Evolutionary conservation across 2,113 vertebrate species (phyloP), one percentile per base, ranked within the genome.

Genomic region (Cathartes aura): DNA sequence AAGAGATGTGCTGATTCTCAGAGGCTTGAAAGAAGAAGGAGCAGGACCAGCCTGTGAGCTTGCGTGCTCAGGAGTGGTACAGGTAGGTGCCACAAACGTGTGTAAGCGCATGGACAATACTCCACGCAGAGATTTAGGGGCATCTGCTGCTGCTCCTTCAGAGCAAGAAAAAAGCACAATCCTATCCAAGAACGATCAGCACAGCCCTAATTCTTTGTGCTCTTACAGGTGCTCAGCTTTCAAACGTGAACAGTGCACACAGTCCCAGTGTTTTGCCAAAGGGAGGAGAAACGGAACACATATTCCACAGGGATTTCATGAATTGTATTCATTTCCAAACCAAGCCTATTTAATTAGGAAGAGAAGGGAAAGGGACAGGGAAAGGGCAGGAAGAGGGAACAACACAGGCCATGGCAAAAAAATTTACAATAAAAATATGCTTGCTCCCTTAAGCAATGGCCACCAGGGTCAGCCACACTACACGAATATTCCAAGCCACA

Each of bases 291-390:
- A 89, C 55, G 32, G 50, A 91, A 82, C 58, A 59, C 2, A 2
- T 72, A 64, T 63, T 87, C 58, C 73, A 86, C n/a, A 59, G 12
- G 27, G 27, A 89, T 58, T 82, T 92, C 23, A 43, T 16, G 42
- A 59, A 64, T 27, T 90, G 59, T 53, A 93, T 59, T 82, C 14
- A 79, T 67, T 93, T 87, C 72, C 78, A 91, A 95, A 97, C n/a
- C 56, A 75, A 88, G 82, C 60, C 67, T 87, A 87, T 94, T 97
- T 95, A 88, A 92, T 92, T 68, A 59, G 84, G 58, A 56, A 83
- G 53, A 60, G 36, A 82, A 84, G 70, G 62, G 55, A 76, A 62
- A 72, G 62, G 59, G 71, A 62, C 17, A 56, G 43, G 75, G 22
- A 58, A 79, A 84, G 32, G 84, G 32, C 8, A 66, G 67, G 60